Percentiles rank a stretch among this genome's conserved stretches.
phyloP scores from a whole-genome alignment of 2,888 invertebrate genomes.

The Rhagophthalmus giganteus region DNA sequence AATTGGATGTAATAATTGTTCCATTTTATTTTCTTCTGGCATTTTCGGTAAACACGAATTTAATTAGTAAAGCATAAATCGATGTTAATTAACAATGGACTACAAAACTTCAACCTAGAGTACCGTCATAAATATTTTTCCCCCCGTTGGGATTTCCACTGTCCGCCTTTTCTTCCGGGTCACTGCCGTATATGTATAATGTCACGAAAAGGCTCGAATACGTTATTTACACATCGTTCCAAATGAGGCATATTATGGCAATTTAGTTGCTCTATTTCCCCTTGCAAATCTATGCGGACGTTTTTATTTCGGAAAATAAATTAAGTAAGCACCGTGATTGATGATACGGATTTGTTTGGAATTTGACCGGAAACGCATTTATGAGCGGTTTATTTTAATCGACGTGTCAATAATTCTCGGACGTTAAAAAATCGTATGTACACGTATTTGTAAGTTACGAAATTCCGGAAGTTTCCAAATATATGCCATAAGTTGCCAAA shows the following conservation, averaged over 20 bases:
- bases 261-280: not conserved
- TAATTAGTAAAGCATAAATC: slow-evolving; percentile 3
- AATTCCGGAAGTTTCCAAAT: too few relatives aligned
- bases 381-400: too few relatives aligned
- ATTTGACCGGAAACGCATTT: too few relatives aligned
- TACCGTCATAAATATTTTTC: slow-evolving; percentile 21
- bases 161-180: slow-evolving; percentile 26
- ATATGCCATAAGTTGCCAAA: too few relatives aligned
- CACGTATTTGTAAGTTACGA: too few relatives aligned
- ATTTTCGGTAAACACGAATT: not conserved
- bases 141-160: slow-evolving; percentile 13
- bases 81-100: slow-evolving; percentile 7
- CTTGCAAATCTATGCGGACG: too few relatives aligned
- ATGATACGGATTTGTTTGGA: too few relatives aligned
- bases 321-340: too few relatives aligned
- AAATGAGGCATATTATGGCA: not conserved
- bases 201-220: not conserved
- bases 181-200: slow-evolving; percentile 11
- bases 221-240: not conserved
- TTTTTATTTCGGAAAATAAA: too few relatives aligned
- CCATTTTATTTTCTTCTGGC: not conserved
- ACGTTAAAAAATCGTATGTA: too few relatives aligned
- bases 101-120: not conserved
- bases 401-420: too few relatives aligned
- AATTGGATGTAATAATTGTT: not conserved